A percentile compares a stretch with the other conserved stretches of the same genome.
Evolutionary conservation across 2,888 invertebrate genomes (phyloP).

Genomic region (Myathropa florea): DNA sequence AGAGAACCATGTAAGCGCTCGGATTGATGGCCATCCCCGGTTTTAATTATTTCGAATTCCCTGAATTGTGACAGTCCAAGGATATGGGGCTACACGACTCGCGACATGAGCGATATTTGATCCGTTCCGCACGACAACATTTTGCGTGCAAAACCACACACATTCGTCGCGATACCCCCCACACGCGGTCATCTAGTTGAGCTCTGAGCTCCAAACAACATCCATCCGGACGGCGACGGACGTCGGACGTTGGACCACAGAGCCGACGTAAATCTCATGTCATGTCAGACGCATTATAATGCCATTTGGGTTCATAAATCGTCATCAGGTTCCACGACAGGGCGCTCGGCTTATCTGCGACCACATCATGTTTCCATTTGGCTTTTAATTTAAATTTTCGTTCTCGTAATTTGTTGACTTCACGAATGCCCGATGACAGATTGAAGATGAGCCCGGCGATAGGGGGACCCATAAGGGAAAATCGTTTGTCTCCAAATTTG

Average conservation of each 20-base stretch:
- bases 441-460: slow-evolving; percentile 52
- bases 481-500: slow-evolving; percentile 51
- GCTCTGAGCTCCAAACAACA: background rate
- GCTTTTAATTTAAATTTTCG: slow-evolving; percentile 68
- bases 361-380: slow-evolving; percentile 63
- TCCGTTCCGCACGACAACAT: slow-evolving; percentile 57
- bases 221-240: slow-evolving; percentile 1
- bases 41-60: slow-evolving; percentile 53
- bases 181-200: background rate
- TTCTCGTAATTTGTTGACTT: slow-evolving; percentile 57
- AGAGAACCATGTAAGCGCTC: slow-evolving; percentile 24
- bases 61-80: slow-evolving; percentile 49
- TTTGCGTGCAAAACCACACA: slow-evolving; percentile 44
- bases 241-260: background rate
- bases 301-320: slow-evolving; percentile 66
- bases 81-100: slow-evolving; percentile 63
- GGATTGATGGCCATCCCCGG: slow-evolving; percentile 52
- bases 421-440: slow-evolving; percentile 41
- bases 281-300: slow-evolving; percentile 64
- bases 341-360: slow-evolving; percentile 43
- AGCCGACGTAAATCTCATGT: slow-evolving; percentile 54
- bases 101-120: slow-evolving; percentile 65
- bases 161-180: background rate
- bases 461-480: slow-evolving; percentile 21
- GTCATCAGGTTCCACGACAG: slow-evolving; percentile 38